Evolutionary conservation across 2,888 invertebrate genomes (phyloP), one percentile per base, ranked within the genome.

Genomic region (Cetonia aurata): DNA sequence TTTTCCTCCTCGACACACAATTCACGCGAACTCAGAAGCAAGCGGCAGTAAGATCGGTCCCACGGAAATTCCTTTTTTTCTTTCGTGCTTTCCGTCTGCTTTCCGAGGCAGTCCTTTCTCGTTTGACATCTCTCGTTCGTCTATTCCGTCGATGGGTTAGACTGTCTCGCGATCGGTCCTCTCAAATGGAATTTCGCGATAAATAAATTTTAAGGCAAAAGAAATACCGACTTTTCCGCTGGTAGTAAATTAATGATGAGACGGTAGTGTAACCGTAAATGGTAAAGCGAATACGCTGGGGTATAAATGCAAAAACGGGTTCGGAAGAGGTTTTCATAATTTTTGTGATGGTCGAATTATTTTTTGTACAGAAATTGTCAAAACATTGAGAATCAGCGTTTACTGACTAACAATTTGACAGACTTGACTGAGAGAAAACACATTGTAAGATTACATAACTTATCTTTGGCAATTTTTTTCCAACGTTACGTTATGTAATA

Each of bases 1-100:
- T 62, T 62, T 62, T 62, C 62, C 62, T 62, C 31, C 48, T 62
- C 62, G 48, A 25, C 46, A 62, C 62, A 62, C 62, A 62, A 62
- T 62, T 62, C 33, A 31, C 3, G 44, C n/a, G 44, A 15, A 8
- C 48, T 8, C 6, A 13, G 13, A 46, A 33, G 33, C 62, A 42
- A 33, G 62, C 25, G 15, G 33, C 33, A 37, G 48, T 62, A 62
- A 48, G 62, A 62, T 62, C 62, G 13, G 33, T 48, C 13, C 62
- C 15, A 33, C 9, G 48, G 33, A 62, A 48, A 56, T 37, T 42
- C 17, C 37, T 1, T 17, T 37, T 62, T 62, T 31, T 62, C 12
- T 19, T 44, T 44, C 44, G 44, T 46, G 3, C 13, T 13, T 41
- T 37, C 9, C 62, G 9, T 46, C 48, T 62, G 19, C 44, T 46